These are phyloP conservation scores for Myotis daubentonii DNA, from an alignment of 2,797 vertebrate genomes.

Conservation along the genomic window DNA sequence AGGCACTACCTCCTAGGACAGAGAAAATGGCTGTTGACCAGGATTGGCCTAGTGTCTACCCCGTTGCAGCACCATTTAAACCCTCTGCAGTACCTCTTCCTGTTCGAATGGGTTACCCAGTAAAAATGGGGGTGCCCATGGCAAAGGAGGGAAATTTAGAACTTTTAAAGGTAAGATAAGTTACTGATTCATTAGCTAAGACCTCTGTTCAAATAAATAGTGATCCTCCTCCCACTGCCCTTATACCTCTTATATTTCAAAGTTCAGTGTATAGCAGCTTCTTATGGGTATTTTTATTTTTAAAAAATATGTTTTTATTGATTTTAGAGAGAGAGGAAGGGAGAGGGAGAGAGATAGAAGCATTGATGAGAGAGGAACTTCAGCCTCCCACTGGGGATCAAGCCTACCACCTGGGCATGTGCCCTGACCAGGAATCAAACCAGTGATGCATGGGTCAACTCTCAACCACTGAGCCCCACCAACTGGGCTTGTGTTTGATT, in stretches of 20 bases:
- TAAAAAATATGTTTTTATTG: no score
- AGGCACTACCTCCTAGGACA: constrained; percentile 89
- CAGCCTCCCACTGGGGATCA: no score
- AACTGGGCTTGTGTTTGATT: neutral
- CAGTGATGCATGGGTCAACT: no score
- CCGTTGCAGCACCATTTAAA: constrained; percentile 91
- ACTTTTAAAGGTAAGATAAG: constrained; percentile 91
- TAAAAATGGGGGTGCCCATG: constrained; percentile 90
- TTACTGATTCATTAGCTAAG: neutral
- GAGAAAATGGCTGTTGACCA: constrained; percentile 93
- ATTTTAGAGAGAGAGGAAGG: no score
- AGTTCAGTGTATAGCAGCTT: neutral
- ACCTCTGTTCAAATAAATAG: neutral
- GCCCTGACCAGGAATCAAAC: no score
- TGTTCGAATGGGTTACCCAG: constrained; percentile 95
- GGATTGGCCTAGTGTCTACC: constrained; percentile 96
- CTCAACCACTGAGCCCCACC: no score
- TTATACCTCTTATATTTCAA: neutral
- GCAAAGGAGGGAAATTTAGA: constrained; percentile 95
- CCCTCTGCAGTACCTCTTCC: constrained; percentile 91
- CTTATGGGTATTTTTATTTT: neutral
- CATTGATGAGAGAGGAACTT: no score
- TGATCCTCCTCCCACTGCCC: neutral
- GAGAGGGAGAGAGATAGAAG: no score
- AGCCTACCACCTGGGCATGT: no score